These are phyloP conservation scores for Scomber japonicus DNA, from an alignment of 2,113 vertebrate genomes.

Conservation along the genomic window DNA sequence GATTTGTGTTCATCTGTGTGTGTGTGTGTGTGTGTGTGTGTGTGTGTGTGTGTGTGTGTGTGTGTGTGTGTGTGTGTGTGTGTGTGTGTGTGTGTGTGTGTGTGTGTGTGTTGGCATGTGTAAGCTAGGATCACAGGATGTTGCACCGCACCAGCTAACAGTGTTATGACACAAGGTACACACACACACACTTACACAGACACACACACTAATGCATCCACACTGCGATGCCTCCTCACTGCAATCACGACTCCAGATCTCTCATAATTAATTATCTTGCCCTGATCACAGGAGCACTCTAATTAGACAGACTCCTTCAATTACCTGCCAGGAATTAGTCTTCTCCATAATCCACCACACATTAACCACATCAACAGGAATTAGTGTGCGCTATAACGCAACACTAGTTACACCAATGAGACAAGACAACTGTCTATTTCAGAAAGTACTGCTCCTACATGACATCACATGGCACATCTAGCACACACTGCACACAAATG, in stretches of 20 bases:
- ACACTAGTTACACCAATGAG: not conserved
- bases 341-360: conserved; percentile 12
- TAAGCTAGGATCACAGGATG: not conserved
- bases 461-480: not conserved
- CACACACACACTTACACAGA: conserved; percentile 5
- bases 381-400: conserved; percentile 20
- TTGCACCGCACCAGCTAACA: conserved; percentile 6
- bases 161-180: conserved; percentile 1
- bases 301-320: conserved; percentile 83
- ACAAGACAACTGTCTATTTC: not conserved
- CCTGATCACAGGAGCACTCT: conserved; percentile 60
- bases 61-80: conserved; percentile 24
- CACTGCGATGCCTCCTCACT: not conserved
- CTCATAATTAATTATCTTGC: conserved; percentile 84
- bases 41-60: conserved; percentile 45
- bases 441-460: not conserved
- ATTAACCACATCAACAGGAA: conserved; percentile 37
- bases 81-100: conserved; percentile 64
- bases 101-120: conserved; percentile 64
- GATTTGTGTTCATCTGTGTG: conserved; percentile 26
- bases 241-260: conserved; percentile 5
- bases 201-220: not conserved
- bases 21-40: conserved; percentile 64
- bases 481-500: not conserved
- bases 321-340: conserved; percentile 69